phyloP scores from a whole-genome alignment of 1,140 invertebrate genomes.

The Zaprionus ornatus region DNA sequence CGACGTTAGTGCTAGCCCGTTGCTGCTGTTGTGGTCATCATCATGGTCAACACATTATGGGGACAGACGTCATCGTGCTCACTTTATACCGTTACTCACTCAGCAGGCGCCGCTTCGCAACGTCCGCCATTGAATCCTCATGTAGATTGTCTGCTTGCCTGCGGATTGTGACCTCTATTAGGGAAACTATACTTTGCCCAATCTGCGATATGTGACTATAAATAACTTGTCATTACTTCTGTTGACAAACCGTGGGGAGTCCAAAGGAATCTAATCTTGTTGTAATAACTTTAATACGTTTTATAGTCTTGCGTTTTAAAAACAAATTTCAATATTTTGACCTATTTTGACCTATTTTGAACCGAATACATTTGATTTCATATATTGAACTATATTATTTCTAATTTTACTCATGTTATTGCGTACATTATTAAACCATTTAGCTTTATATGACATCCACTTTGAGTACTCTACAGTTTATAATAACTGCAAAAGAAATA shows the following conservation, averaged over 20 bases:
- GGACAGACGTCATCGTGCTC: slow-evolving; percentile 11
- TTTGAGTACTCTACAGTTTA: too few relatives aligned
- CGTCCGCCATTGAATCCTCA: background rate
- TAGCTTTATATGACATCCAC: too few relatives aligned
- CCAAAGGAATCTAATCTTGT: background rate
- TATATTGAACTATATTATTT: too few relatives aligned
- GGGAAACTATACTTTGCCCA: slow-evolving; percentile 4
- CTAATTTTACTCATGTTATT: too few relatives aligned
- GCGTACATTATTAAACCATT: too few relatives aligned
- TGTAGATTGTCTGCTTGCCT: slow-evolving; percentile 10
- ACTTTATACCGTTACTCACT: background rate
- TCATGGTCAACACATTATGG: slow-evolving; percentile 28
- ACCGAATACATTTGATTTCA: too few relatives aligned
- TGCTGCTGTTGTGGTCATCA: slow-evolving; percentile 16
- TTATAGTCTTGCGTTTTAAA: too few relatives aligned
- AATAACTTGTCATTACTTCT: background rate
- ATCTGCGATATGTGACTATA: background rate
- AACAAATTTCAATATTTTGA: too few relatives aligned
- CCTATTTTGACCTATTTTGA: too few relatives aligned
- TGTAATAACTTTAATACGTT: too few relatives aligned
- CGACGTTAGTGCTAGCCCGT: slow-evolving; percentile 5
- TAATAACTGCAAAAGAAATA: background rate
- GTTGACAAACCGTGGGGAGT: background rate
- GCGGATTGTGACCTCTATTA: slow-evolving; percentile 34
- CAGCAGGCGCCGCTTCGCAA: background rate